Percentiles rank a stretch among this genome's conserved stretches.
These are phyloP conservation scores for Tetramorium simillimum DNA, from an alignment of 1,140 invertebrate genomes.

Conservation along the genomic window DNA sequence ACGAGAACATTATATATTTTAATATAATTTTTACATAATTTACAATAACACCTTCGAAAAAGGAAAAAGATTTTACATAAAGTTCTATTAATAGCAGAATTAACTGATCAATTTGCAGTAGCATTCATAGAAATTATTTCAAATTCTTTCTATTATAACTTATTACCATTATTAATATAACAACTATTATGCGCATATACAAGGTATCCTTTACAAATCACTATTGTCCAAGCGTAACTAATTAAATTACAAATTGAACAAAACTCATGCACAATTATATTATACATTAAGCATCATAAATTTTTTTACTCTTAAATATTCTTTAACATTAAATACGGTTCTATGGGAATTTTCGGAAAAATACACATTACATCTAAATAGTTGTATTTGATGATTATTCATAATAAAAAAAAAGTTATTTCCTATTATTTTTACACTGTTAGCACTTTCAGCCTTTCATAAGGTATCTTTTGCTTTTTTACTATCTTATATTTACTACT, in stretches of 20 bases:
- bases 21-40: background rate
- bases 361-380: background rate
- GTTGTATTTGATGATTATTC: background rate
- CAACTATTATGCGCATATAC: background rate
- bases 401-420: background rate
- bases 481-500: background rate
- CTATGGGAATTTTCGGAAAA: background rate
- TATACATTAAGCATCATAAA: slow-evolving; percentile 2
- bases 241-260: slow-evolving; percentile 60
- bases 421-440: background rate
- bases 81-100: background rate
- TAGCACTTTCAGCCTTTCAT: background rate
- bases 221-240: slow-evolving; percentile 93
- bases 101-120: background rate
- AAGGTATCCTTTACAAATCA: slow-evolving; percentile 88
- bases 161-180: background rate
- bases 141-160: slow-evolving; percentile 16
- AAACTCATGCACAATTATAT: background rate
- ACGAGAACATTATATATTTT: background rate
- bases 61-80: slow-evolving; percentile 1
- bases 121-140: background rate
- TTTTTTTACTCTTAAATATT: background rate
- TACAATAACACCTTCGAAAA: background rate
- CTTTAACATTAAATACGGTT: background rate
- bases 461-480: background rate